These are phyloP conservation scores for Ctenosaura bakeri DNA, from an alignment of 2,797 vertebrate genomes.

Conservation along the genomic window DNA sequence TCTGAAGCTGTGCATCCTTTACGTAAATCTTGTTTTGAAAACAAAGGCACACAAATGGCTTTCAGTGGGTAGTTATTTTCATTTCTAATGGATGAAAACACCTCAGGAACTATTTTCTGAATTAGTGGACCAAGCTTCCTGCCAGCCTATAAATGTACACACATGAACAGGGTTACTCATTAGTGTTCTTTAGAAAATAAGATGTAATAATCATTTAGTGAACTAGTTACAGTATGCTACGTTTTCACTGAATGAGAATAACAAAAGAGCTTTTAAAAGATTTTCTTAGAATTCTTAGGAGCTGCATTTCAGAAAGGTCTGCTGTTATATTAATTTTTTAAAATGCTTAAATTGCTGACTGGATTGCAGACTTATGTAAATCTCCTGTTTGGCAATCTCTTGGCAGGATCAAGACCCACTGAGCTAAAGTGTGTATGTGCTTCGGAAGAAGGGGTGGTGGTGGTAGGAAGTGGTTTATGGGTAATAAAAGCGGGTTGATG, in stretches of 20 bases:
- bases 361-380: background rate
- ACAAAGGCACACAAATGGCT: slow-evolving; percentile 42
- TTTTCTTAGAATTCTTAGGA: slow-evolving; percentile 27
- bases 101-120: slow-evolving; percentile 48
- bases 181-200: slow-evolving; percentile 64
- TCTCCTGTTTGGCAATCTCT: slow-evolving; percentile 4
- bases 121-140: slow-evolving; percentile 60
- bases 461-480: slow-evolving; percentile 23
- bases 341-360: slow-evolving; percentile 23
- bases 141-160: slow-evolving; percentile 27
- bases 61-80: slow-evolving; percentile 61
- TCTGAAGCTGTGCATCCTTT: slow-evolving; percentile 3
- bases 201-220: slow-evolving; percentile 30
- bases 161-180: slow-evolving; percentile 57
- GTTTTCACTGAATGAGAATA: slow-evolving; percentile 11
- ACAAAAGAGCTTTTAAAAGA: slow-evolving; percentile 23
- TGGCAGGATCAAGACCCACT: slow-evolving; percentile 7
- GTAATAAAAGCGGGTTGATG: slow-evolving; percentile 19
- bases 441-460: slow-evolving; percentile 5
- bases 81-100: slow-evolving; percentile 54
- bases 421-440: slow-evolving; percentile 20
- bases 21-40: slow-evolving; percentile 40
- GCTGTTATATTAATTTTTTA: slow-evolving; percentile 14
- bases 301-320: slow-evolving; percentile 3
- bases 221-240: slow-evolving; percentile 29